Evolutionary conservation across 2,888 invertebrate species (phyloP), one percentile per base, ranked within the genome.

Genomic region (Antheraea yamamai): DNA sequence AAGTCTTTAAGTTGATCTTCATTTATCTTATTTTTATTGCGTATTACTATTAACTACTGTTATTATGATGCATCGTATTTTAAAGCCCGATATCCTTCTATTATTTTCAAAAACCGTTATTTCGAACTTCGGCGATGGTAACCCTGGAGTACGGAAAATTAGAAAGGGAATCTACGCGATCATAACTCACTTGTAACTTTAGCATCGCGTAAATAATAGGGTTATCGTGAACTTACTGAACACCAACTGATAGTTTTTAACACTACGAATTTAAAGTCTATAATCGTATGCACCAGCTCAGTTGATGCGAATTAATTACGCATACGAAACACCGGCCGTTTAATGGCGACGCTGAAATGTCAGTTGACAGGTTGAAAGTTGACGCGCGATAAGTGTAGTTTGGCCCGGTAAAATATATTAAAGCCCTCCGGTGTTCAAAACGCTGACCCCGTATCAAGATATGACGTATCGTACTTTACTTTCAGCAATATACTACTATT

Each of bases 251-350:
- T 61, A 30, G 73, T 20, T 26, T 35, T 61, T 73, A 73, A 30
- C n/a, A 16, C 39, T n/a, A 18, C 39, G 14, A n/a, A 35, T 12
- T 8, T 35, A 55, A 10, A 61, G 61, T 35, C 30, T 12, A 61
- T 61, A 61, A 35, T 73, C 35, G 73, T 35, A 35, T 20, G 39
- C 2, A 7, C 0, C 20, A 10, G 10, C 47, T 70, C 39, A 12
- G 7, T 80, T 80, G 86, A 86, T 86, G 84, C 84, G 83, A 88
- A 89, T 90, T 90, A 90, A 91, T 91, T 90, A 89, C 85, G 86
- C 87, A 86, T 86, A 89, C 86, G 84, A 89, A 87, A 86, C 87
- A 88, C 83, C 81, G 75, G 79, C 75, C 77, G 79, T 71, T 80
- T 82, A 83, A 86, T 85, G 81, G 83, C 79, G 85, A 81, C 81